Percentiles rank a stretch among this genome's conserved stretches.
Evolutionary conservation across 2,888 invertebrate species (phyloP).

Genomic region (Macrophya annulata): DNA sequence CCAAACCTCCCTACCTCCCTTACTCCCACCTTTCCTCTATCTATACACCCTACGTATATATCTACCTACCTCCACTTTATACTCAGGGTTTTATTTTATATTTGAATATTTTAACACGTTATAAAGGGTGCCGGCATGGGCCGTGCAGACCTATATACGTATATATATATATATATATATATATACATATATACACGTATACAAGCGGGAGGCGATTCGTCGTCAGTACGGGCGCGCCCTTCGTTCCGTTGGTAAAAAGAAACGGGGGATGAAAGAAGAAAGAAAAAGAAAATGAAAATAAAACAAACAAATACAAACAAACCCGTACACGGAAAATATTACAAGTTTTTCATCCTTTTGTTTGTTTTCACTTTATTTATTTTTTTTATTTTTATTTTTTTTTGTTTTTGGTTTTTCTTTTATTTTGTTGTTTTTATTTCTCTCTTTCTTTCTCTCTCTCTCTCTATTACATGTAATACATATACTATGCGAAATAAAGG

Average conservation of each 20-base stretch:
- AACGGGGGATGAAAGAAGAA: slow-evolving; percentile 9
- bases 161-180: slow-evolving; percentile 5
- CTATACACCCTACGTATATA: slow-evolving; percentile 39
- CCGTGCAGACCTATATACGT: neutral
- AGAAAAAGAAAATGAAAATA: neutral
- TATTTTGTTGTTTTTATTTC: neutral
- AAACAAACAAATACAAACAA: too few species aligned
- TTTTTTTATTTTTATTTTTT: neutral
- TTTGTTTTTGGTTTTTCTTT: neutral
- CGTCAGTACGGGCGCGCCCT: too few species aligned
- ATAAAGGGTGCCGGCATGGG: slow-evolving; percentile 60
- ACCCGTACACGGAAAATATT: neutral
- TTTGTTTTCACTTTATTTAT: neutral
- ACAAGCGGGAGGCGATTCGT: neutral
- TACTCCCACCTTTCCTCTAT: slow-evolving; percentile 30
- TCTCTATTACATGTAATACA: slow-evolving; percentile 13
- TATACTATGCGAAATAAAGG: neutral
- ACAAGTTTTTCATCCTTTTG: neutral
- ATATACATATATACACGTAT: too few species aligned
- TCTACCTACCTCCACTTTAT: slow-evolving; percentile 59
- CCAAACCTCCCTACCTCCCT: neutral
- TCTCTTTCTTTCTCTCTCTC: neutral
- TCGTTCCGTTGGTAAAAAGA: neutral
- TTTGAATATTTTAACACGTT: slow-evolving; percentile 77
- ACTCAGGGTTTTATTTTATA: slow-evolving; percentile 72